Evolutionary conservation across 2,113 vertebrate genomes (phyloP).

Genomic region (Sphyrna mokarran): DNA sequence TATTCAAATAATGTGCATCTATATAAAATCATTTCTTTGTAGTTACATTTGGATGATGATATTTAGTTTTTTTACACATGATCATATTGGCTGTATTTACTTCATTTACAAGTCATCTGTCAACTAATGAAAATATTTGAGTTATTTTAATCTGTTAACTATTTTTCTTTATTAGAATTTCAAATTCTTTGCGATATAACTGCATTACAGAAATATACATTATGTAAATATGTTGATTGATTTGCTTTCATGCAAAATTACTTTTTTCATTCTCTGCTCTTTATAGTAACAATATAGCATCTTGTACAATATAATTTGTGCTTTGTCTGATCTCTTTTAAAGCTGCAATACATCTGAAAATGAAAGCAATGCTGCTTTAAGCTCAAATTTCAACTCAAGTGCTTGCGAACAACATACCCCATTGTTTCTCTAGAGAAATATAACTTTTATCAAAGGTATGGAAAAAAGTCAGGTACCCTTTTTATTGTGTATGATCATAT

Average conservation of each 20-base stretch:
- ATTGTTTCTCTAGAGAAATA: background rate
- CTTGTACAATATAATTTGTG: slow-evolving; percentile 36
- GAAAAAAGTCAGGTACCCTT: background rate
- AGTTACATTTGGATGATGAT: background rate
- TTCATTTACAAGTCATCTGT: background rate
- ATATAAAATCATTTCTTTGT: background rate
- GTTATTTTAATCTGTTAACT: background rate
- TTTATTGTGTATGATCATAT: background rate
- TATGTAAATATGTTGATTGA: background rate
- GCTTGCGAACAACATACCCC: background rate
- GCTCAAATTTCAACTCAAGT: background rate
- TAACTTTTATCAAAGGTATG: background rate
- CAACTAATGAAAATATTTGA: background rate
- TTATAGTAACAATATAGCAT: slow-evolving; percentile 32
- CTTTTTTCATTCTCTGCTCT: slow-evolving; percentile 2
- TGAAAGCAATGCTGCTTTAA: background rate
- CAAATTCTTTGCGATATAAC: slow-evolving; percentile 25
- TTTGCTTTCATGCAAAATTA: slow-evolving; percentile 41
- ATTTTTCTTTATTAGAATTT: slow-evolving; percentile 23
- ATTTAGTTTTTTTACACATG: background rate
- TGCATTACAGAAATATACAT: slow-evolving; percentile 5
- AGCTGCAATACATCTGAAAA: slow-evolving; percentile 28
- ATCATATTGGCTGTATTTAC: background rate
- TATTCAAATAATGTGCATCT: background rate
- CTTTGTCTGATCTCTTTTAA: slow-evolving; percentile 11